phyloP scores from a whole-genome alignment of 1,140 invertebrate genomes.

The Dufourea novaeangliae region DNA sequence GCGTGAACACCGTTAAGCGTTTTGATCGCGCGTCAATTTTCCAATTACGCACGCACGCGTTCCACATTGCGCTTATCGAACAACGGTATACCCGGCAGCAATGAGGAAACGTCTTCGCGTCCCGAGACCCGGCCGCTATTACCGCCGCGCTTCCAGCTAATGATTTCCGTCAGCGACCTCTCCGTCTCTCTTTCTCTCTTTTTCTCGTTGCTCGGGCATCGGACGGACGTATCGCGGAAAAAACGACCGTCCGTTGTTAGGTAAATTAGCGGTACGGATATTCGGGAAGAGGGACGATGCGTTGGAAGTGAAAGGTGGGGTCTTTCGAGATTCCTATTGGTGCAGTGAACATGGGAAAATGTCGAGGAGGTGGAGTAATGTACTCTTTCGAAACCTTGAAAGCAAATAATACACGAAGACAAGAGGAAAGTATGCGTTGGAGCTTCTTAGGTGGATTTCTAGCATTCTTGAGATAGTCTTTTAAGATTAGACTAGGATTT shows the following conservation, averaged over 20 bases:
- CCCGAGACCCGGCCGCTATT: constrained; percentile 43
- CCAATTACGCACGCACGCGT: constrained; percentile 66
- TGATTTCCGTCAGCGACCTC: constrained; percentile 66
- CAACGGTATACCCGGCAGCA: constrained; percentile 72
- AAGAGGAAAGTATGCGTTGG: too few relatives aligned
- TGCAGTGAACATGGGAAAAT: too few relatives aligned
- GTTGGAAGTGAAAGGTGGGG: too few relatives aligned
- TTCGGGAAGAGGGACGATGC: background rate
- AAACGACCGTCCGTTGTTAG: constrained; percentile 1
- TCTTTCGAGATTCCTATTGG: too few relatives aligned
- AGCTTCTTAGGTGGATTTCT: too few relatives aligned
- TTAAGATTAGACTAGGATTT: too few relatives aligned
- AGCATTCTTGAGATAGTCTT: too few relatives aligned
- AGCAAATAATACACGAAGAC: too few relatives aligned
- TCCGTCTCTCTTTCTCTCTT: too few relatives aligned
- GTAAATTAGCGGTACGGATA: background rate
- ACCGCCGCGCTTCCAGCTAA: constrained; percentile 55
- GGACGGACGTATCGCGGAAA: background rate
- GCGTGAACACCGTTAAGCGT: constrained; percentile 65
- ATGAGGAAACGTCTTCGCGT: constrained; percentile 71
- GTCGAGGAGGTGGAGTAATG: too few relatives aligned
- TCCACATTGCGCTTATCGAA: constrained; percentile 68
- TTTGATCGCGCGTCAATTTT: constrained; percentile 65
- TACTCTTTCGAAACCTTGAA: too few relatives aligned
- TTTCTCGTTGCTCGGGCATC: too few relatives aligned